phyloP scores from a whole-genome alignment of 2,888 invertebrate genomes.

The Andrena haemorrhoa region DNA sequence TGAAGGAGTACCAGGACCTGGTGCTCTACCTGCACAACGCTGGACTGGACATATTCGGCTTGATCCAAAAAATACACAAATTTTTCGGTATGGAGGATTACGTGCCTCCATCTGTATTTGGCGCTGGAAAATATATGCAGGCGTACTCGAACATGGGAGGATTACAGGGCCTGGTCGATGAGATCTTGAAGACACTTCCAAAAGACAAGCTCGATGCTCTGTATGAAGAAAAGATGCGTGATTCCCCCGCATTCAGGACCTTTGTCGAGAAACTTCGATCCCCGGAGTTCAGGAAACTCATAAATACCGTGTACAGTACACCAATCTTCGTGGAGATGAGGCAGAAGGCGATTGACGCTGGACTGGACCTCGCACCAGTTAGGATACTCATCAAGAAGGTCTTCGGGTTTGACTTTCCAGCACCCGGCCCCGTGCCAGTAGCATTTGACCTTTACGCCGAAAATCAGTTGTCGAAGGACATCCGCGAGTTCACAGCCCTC shows the following conservation, averaged over 20 bases:
- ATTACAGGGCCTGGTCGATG: conserved; percentile 72
- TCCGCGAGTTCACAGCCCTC: conserved; percentile 75
- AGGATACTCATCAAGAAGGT: conserved; percentile 54
- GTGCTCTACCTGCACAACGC: conserved; percentile 72
- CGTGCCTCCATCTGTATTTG: conserved; percentile 45
- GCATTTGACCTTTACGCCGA: too few relatives aligned
- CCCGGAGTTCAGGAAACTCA: conserved; percentile 67
- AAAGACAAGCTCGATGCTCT: conserved; percentile 72
- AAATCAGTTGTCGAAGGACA: conserved; percentile 66
- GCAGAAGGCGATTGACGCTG: conserved; percentile 57
- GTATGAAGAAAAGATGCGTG: conserved; percentile 74
- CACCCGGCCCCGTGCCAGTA: too few relatives aligned
- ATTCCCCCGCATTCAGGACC: conserved; percentile 69
- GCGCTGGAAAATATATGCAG: neutral
- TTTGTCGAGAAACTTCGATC: conserved; percentile 71
- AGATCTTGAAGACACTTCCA: conserved; percentile 74
- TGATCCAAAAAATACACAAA: conserved; percentile 68
- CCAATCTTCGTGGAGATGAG: conserved; percentile 39
- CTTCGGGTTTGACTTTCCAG: conserved; percentile 62
- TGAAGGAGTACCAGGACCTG: conserved; percentile 72
- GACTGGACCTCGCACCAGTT: conserved; percentile 67
- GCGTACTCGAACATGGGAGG: conserved; percentile 67
- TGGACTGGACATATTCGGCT: conserved; percentile 68
- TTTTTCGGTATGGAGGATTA: conserved; percentile 69
- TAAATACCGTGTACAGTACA: conserved; percentile 49